Conservation (phyloP, 2,113 vertebrate species). For the Lanius collurio region DNA sequence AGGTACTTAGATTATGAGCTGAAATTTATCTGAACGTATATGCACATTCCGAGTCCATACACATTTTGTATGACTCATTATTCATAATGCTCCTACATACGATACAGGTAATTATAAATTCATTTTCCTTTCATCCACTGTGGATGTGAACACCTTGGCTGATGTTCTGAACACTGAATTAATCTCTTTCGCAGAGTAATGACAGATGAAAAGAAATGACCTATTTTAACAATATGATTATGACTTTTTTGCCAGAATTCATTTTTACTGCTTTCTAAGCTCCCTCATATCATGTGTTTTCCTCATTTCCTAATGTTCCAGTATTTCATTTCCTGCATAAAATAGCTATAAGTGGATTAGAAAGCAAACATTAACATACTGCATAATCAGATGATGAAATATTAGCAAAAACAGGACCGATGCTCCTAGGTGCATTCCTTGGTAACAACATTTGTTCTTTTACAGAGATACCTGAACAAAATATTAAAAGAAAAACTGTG, state of each 20-base stretch:
- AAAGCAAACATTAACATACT: background rate
- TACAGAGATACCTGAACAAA: background rate
- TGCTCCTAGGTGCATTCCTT: background rate
- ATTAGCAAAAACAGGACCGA: background rate
- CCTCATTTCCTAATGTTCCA: constrained; percentile 8
- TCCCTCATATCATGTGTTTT: background rate
- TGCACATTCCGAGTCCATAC: background rate
- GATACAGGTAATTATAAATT: background rate
- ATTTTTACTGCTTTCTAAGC: constrained; percentile 1
- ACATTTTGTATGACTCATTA: background rate
- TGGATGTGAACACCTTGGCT: background rate
- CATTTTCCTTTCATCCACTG: background rate
- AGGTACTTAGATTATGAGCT: background rate
- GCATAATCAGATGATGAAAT: background rate
- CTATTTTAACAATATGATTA: background rate
- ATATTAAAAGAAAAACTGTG: background rate
- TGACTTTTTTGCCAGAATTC: background rate
- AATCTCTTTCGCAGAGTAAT: background rate
- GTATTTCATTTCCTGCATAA: background rate
- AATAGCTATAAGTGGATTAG: background rate
- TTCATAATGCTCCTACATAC: background rate
- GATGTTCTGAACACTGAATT: background rate
- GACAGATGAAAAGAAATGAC: background rate
- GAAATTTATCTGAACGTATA: background rate
- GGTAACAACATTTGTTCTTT: background rate